These are phyloP conservation scores for Cerastoderma edule DNA, from an alignment of 2,888 invertebrate genomes.

Conservation along the genomic window DNA sequence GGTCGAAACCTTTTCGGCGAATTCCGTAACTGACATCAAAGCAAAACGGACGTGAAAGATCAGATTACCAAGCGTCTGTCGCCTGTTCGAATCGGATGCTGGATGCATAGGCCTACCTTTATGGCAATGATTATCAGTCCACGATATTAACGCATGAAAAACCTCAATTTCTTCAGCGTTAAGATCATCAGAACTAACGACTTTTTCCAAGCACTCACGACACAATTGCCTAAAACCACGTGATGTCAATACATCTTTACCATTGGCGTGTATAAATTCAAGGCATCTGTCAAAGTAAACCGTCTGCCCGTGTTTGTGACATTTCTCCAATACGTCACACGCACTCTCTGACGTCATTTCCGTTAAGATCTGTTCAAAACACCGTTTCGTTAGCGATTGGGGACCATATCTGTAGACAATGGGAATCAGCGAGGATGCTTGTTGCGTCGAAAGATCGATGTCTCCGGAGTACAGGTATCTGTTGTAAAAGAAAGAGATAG, in stretches of 20 bases:
- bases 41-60: slow-evolving; percentile 46
- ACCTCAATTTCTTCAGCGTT: slow-evolving; percentile 49
- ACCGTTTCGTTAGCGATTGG: slow-evolving; percentile 14
- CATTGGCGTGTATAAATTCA: slow-evolving; percentile 49
- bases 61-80: slow-evolving; percentile 37
- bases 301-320: slow-evolving; percentile 28
- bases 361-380: slow-evolving; percentile 37
- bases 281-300: slow-evolving; percentile 38
- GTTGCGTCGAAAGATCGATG: slow-evolving; percentile 23
- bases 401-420: slow-evolving; percentile 31
- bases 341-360: slow-evolving; percentile 53
- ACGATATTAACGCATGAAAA: slow-evolving; percentile 42
- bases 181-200: slow-evolving; percentile 50
- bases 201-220: slow-evolving; percentile 34
- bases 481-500: neutral
- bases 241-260: slow-evolving; percentile 41
- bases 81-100: slow-evolving; percentile 36
- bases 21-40: slow-evolving; percentile 34
- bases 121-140: slow-evolving; percentile 51
- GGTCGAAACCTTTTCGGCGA: slow-evolving; percentile 42
- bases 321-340: slow-evolving; percentile 37
- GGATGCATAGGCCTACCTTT: slow-evolving; percentile 16
- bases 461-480: slow-evolving; percentile 53
- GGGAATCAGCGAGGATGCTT: slow-evolving; percentile 29
- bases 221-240: slow-evolving; percentile 35